Conservation (phyloP, 2,888 invertebrate species). For the Dryobota labecula region DNA sequence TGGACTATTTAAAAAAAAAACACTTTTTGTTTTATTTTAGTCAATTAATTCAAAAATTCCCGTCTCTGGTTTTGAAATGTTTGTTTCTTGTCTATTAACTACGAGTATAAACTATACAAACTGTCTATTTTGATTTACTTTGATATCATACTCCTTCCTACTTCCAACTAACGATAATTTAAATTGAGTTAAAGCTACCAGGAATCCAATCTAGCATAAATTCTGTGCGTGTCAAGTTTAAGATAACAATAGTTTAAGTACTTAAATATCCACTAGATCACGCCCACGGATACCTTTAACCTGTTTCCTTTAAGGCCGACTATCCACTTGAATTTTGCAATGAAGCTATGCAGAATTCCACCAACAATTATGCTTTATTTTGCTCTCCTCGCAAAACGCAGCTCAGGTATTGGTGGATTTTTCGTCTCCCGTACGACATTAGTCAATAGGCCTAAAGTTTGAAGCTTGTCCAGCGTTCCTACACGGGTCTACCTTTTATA, state of each 20-base stretch:
- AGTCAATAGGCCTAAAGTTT: not conserved
- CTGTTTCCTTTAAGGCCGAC: not conserved
- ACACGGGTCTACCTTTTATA: too few species aligned
- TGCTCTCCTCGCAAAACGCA: not conserved
- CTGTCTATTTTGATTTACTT: slow-evolving; percentile 28
- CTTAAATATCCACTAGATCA: slow-evolving; percentile 31
- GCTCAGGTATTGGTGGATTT: not conserved
- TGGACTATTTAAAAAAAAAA: not conserved
- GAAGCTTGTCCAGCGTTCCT: not conserved
- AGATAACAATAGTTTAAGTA: slow-evolving; percentile 52
- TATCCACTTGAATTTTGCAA: not conserved
- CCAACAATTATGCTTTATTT: not conserved
- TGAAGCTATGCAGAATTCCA: not conserved
- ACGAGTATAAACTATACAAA: slow-evolving; percentile 17
- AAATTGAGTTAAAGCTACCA: slow-evolving; percentile 14
- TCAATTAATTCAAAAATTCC: not conserved
- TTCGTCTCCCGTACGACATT: not conserved
- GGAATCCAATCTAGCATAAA: slow-evolving; percentile 38
- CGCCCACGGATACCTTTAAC: slow-evolving; percentile 40
- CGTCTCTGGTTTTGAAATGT: not conserved
- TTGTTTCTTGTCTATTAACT: not conserved
- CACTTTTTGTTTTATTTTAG: too few species aligned
- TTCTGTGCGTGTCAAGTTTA: slow-evolving; percentile 29
- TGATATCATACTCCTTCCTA: slow-evolving; percentile 6
- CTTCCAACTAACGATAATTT: not conserved